phyloP scores from a whole-genome alignment of 2,888 invertebrate species.

The Homarus gammarus region DNA sequence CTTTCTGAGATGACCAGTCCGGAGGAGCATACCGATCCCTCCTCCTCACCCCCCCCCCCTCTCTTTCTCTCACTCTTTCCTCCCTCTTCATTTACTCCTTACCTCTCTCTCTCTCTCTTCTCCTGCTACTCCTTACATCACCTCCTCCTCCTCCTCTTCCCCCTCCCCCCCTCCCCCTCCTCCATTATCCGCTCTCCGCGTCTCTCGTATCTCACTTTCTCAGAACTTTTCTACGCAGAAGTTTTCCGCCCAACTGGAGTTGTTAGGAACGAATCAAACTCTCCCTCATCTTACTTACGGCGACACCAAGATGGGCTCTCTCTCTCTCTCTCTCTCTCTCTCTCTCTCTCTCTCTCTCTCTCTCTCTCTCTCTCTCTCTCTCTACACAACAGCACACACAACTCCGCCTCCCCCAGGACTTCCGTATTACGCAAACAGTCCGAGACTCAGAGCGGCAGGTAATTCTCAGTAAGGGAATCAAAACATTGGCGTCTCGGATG shows the following conservation, averaged over 20 bases:
- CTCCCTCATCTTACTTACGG: not conserved
- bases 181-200: not conserved
- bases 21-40: not conserved
- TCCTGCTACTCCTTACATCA: not conserved
- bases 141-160: not conserved
- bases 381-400: not conserved
- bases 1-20: not conserved
- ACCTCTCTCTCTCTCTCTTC: not conserved
- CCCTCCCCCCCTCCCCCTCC: not conserved
- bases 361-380: not conserved
- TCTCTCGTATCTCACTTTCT: not conserved
- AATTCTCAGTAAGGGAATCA: no score
- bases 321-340: not conserved
- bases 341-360: not conserved
- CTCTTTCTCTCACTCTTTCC: slow-evolving; percentile 20
- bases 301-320: not conserved
- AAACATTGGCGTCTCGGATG: no score
- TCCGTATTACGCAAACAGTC: no score
- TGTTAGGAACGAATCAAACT: no score
- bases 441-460: no score
- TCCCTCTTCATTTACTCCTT: not conserved
- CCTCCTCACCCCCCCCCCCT: slow-evolving; percentile 18
- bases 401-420: not conserved
- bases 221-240: no score
- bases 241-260: no score